phyloP scores from a whole-genome alignment of 2,797 vertebrate genomes.

The Tragopan temminckii region DNA sequence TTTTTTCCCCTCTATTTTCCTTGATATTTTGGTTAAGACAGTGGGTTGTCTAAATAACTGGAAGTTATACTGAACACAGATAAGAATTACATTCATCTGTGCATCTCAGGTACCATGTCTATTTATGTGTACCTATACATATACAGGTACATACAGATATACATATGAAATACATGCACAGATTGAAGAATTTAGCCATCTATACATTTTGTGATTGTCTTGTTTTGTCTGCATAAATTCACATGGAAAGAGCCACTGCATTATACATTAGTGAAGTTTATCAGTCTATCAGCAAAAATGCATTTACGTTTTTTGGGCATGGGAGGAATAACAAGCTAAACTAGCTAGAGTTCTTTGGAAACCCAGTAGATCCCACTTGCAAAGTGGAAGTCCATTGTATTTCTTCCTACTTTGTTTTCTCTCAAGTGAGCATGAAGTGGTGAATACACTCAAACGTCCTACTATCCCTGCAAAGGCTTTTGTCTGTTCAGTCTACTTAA shows the following conservation, averaged over 20 bases:
- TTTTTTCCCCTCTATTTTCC: background rate
- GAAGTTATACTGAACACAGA: background rate
- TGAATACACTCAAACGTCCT: background rate
- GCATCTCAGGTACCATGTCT: background rate
- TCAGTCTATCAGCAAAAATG: background rate
- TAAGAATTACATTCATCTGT: background rate
- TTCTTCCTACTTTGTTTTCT: background rate
- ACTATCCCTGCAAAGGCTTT: background rate
- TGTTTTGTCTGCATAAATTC: background rate
- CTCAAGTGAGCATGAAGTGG: background rate
- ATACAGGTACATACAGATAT: background rate
- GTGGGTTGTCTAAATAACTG: background rate
- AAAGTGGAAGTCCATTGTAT: fast-evolving
- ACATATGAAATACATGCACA: background rate
- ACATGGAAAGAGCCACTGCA: background rate
- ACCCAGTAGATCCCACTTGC: background rate
- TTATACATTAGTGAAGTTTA: too few relatives aligned
- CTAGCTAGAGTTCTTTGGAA: background rate
- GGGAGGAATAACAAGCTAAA: background rate
- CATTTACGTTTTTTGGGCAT: background rate
- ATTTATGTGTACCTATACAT: background rate
- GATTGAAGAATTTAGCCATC: background rate
- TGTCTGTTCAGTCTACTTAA: background rate
- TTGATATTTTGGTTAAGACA: background rate
- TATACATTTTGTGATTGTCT: background rate